phyloP scores from a whole-genome alignment of 92 coral and sea anemone genomes.

The Umimayanthus kanabou region DNA sequence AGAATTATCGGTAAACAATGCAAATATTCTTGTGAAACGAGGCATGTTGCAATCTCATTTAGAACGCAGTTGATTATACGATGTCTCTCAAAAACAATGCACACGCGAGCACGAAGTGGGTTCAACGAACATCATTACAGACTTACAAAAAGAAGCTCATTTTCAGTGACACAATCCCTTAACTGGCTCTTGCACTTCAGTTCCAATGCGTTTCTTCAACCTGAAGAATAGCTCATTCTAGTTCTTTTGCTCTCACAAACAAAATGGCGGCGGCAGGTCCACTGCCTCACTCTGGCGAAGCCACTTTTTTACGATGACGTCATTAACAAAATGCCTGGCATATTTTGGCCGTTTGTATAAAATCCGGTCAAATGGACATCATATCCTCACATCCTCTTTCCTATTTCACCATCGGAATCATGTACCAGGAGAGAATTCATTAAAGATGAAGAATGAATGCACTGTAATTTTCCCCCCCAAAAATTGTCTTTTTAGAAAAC shows the following conservation, averaged over 20 bases:
- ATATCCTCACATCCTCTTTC: no score
- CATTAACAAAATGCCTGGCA: constrained; percentile 39
- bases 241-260: not conserved
- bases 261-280: constrained; percentile 60
- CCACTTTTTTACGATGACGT: constrained; percentile 36
- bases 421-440: no score
- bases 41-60: constrained; percentile 28
- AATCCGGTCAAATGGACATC: no score
- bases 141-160: constrained; percentile 99
- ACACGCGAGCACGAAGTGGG: not conserved
- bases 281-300: constrained; percentile 57
- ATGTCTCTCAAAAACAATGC: constrained; percentile 23
- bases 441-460: no score
- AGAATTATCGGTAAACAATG: not conserved
- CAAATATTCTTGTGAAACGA: constrained; percentile 33
- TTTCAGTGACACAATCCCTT: constrained; percentile 52
- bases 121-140: not conserved
- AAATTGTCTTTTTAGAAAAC: no score
- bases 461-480: no score
- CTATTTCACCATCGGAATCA: no score
- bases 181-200: constrained; percentile 24
- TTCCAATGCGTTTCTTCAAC: constrained; percentile 15
- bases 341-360: not conserved
- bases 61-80: constrained; percentile 29
- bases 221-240: constrained; percentile 30